Base-by-base conservation (phyloP, 2,797 vertebrate species). In the Sebastes vulpes region DNA sequence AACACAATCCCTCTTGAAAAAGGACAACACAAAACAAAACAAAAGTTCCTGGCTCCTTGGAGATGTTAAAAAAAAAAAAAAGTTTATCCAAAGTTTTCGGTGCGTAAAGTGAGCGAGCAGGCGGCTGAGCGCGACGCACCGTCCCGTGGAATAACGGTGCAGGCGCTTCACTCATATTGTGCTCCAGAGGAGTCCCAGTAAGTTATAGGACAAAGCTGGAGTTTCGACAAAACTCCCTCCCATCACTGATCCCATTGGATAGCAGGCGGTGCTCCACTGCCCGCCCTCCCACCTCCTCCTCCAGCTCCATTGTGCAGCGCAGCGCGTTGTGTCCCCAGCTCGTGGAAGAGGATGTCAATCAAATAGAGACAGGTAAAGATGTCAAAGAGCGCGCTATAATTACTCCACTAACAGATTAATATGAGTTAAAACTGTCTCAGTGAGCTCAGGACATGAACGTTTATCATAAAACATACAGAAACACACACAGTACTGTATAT, bases 201-300 rank as follows among this genome's bases (percentile, higher is more conserved):
- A 93, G 78, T 95, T 93, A 38, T 38, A 83, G 95, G 93, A 96
- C 96, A 96, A 96, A 96, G 95, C 95, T 90, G 87, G 84, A 95
- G 93, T 89, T 93, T 69, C 29, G 48, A 38, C 35, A 81, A 82
- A 91, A 90, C 89, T 93, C 95, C 95, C 95, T 94, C 96, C 96
- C 94, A 94, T 79, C 86, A 1, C 66, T 2, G 53, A 82, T 89
- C 76, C 89, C 65, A 96, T 96, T 97, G 94, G 96, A 91, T 75
- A 46, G 42, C 42, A 35, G 65, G 65, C 56, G 9, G 58, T 0
- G 64, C 78, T 68, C 69, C 81, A 83, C 81, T 83, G 58, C 86
- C 85, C 93, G 89, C 95, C 94, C 94, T 84, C 90, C 81, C 38
- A 48, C 84, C 79, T 26, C 32, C 70, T 53, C 32, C 25, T 66